A percentile compares a stretch with the other conserved stretches of the same genome.
phyloP scores from a whole-genome alignment of 2,113 vertebrate genomes.

The Gymnarchus niloticus region DNA sequence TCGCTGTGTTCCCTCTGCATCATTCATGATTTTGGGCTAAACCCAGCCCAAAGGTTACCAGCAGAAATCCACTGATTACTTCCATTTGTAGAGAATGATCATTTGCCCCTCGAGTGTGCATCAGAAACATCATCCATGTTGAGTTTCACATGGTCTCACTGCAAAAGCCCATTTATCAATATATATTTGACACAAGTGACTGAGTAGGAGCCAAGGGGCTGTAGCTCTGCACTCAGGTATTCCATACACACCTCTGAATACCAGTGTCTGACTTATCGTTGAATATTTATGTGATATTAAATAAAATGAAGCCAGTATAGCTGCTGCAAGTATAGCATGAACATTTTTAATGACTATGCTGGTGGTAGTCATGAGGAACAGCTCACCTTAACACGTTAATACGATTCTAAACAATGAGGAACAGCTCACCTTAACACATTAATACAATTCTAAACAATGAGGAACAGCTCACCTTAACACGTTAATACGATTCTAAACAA shows the following conservation, averaged over 20 bases:
- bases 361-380: background rate
- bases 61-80: background rate
- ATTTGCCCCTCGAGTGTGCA: background rate
- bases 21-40: background rate
- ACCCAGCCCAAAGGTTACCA: background rate
- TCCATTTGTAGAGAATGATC: background rate
- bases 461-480: too few relatives aligned
- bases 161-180: background rate
- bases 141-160: background rate
- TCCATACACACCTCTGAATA: background rate
- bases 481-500: too few relatives aligned
- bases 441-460: too few relatives aligned
- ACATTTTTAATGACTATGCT: background rate
- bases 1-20: background rate
- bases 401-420: too few relatives aligned
- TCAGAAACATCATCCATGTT: background rate
- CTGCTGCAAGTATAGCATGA: background rate
- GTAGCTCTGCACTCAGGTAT: background rate
- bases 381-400: too few relatives aligned
- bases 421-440: too few relatives aligned
- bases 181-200: background rate
- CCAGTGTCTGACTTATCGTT: background rate
- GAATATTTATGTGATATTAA: constrained; percentile 6
- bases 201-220: background rate
- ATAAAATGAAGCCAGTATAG: background rate